A percentile compares a stretch with the other conserved stretches of the same genome.
Evolutionary conservation across 2,888 invertebrate species (phyloP).

Genomic region (Ceramica pisi): DNA sequence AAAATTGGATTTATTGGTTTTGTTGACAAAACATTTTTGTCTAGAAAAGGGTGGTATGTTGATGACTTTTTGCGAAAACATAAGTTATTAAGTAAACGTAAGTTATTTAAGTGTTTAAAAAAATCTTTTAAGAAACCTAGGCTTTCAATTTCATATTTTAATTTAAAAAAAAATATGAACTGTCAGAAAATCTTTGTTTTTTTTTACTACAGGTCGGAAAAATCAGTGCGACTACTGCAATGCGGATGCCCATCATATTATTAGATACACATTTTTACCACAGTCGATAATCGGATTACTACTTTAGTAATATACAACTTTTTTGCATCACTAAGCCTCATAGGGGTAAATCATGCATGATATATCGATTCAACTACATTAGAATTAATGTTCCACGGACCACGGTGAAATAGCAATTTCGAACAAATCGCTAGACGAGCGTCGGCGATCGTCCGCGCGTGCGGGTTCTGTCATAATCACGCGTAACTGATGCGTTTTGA

Average conservation of each 20-base stretch:
- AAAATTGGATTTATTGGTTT: constrained; percentile 45
- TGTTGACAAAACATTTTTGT: neutral
- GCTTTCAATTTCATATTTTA: too few species aligned
- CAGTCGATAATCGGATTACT: constrained; percentile 19
- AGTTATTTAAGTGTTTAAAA: neutral
- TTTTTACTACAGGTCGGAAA: too few species aligned
- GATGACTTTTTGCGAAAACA: too few species aligned
- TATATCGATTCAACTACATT: constrained; percentile 59
- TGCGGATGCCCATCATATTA: neutral
- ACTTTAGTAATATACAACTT: constrained; percentile 10
- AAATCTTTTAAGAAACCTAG: neutral
- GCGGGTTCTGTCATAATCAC: constrained; percentile 57
- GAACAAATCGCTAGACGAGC: constrained; percentile 61
- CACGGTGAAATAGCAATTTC: constrained; percentile 63
- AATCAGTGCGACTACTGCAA: neutral
- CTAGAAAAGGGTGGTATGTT: neutral
- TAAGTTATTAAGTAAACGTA: neutral
- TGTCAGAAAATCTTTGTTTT: too few species aligned
- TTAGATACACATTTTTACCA: constrained; percentile 7
- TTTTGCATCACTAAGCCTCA: constrained; percentile 17
- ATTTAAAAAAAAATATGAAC: too few species aligned
- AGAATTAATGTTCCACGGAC: constrained; percentile 61
- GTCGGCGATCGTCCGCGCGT: constrained; percentile 57
- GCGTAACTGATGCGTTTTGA: constrained; percentile 58
- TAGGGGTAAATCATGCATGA: constrained; percentile 53